Base-by-base conservation (phyloP, 1,140 invertebrate genomes). In the Lepidurus packardi region DNA sequence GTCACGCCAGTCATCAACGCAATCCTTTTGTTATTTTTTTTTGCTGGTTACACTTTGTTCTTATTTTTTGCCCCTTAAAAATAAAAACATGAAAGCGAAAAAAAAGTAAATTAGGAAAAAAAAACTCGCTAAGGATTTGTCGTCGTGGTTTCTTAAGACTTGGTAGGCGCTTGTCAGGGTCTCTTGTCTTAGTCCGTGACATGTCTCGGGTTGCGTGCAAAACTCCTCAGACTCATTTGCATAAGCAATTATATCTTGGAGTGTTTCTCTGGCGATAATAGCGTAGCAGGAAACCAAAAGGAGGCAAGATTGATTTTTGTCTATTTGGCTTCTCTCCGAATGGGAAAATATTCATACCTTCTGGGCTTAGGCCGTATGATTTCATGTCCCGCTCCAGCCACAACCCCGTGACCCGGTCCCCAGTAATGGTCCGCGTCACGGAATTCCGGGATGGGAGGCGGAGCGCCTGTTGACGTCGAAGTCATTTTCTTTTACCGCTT, bases 281-380 rank as follows among this genome's bases (percentile, higher is more conserved):
- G 75, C 43, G 47, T 77, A 34, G 10, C 24, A 47, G 13, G 42
- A 77, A 77, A 24, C 74, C 74, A 42, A 77, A 41, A 13, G 7
- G 11, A 21, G 75, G 4, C 21, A 25, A 77, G 47, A 47, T 45
- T 47, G 75, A 47, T 47, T 47, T 43, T 43, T 47, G 75, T 8
- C 11, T 43, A 16, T 75, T 24, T 10, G 43, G 34, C 47, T 41
- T 77, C 21, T 21, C 4, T 65, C 21, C 53, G 53, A 53, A 6
- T 75, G 44, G 34, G 78, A 74, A 75, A 74, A 43, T 45, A 53
- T 24, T 82, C 83, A 87, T 85, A 94, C 93, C 93, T 91, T 85
- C 93, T 88, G 6, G 93, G 93, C 85, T 94, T 95, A 10, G 93
- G 93, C 81, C 93, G 87, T 77, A 95, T 88, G 83, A 95, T 94